Conservation (phyloP, 2,113 vertebrate genomes). For the Sclerurus mexicanus region DNA sequence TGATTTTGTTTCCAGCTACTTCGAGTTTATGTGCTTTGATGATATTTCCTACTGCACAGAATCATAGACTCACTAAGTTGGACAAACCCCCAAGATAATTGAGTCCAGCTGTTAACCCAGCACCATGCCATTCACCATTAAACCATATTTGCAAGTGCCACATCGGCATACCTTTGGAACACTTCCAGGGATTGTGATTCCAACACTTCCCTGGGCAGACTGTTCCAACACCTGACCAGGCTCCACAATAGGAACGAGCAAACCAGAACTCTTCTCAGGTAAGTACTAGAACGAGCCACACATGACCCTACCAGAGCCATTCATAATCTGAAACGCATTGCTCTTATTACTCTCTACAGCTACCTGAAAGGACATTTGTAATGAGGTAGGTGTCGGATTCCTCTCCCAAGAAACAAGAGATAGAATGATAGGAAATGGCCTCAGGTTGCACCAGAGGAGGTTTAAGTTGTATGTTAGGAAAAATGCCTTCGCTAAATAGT, state of each 20-base stretch:
- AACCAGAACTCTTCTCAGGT: accelerated
- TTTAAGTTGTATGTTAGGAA: not conserved
- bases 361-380: not conserved
- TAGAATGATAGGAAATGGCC: not conserved
- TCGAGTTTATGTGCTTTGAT: not conserved
- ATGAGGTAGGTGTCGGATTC: accelerated
- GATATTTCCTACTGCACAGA: not conserved
- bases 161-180: not conserved
- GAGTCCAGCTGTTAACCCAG: not conserved
- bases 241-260: not conserved
- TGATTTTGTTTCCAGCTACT: accelerated
- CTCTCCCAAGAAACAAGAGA: not conserved
- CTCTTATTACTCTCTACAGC: not conserved
- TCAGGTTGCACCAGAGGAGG: not conserved
- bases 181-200: accelerated
- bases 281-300: not conserved
- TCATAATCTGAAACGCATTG: not conserved
- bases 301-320: not conserved
- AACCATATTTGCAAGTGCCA: not conserved
- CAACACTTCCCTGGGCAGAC: not conserved
- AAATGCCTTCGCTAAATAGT: not conserved
- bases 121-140: not conserved
- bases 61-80: not conserved
- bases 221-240: not conserved
- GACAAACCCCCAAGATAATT: not conserved